Evolutionary conservation across 2,888 invertebrate species (phyloP).

Genomic region (Rapana venosa): DNA sequence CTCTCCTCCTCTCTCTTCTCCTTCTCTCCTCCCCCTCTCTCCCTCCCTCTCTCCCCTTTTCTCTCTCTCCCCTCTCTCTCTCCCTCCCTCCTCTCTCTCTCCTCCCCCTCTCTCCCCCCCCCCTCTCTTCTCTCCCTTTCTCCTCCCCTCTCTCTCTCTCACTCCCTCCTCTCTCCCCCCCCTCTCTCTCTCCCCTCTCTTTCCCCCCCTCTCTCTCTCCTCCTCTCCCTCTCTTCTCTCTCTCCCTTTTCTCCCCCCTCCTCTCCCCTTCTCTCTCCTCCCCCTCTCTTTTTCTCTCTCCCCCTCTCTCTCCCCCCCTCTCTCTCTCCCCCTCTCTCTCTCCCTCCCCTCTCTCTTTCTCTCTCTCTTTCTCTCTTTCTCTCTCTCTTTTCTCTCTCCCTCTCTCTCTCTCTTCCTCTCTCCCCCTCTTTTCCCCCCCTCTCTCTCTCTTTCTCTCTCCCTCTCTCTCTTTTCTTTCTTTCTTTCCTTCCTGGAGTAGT

Average conservation of each 20-base stretch:
- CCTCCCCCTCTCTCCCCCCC: not conserved
- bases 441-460: not conserved
- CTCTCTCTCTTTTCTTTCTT: not conserved
- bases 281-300: not conserved
- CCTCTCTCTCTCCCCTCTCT: not conserved
- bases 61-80: not conserved
- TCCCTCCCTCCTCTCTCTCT: not conserved
- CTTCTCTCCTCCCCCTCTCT: no score
- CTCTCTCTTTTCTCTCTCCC: not conserved
- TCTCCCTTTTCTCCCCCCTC: not conserved
- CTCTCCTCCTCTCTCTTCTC: no score
- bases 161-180: not conserved
- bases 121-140: not conserved
- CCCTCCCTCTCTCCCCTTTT: not conserved
- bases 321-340: not conserved
- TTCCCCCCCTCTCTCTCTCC: not conserved
- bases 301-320: no score
- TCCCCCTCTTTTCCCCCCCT: no score
- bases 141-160: not conserved
- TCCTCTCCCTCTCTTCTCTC: not conserved
- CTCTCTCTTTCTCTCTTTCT: constrained; percentile 18
- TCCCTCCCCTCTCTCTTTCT: not conserved
- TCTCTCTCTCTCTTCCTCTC: no score
- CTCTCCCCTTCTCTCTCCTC: not conserved
- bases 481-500: not conserved